Base-by-base conservation (phyloP, 2,888 invertebrate genomes). In the Macrostomum cliftonense region DNA sequence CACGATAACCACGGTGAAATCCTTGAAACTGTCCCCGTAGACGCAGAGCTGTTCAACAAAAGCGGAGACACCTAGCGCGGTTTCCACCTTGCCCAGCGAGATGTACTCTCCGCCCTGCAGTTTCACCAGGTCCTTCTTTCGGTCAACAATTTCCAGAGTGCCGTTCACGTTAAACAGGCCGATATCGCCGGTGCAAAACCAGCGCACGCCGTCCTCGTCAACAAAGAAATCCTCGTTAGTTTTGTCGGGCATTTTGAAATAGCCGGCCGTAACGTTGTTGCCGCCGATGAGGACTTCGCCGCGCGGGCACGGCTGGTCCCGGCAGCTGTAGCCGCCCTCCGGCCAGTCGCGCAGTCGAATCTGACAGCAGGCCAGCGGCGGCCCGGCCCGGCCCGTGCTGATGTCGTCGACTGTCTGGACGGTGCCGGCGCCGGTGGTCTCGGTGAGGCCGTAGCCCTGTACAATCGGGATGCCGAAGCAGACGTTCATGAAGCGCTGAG, bases 111-210 rank as follows among this genome's bases (percentile, higher is more conserved):
- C 97, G 28, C 86, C 83, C 71, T 95, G 89, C 47, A 97, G 77
- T 71, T 97, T 97, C 39, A 97, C 89, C 58, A 97, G 76, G 74
- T 97, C 97, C 74, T 97, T 97, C 75, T 95, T 97, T 59, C 97
- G 84, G 73, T 97, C 93, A 61, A 97, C 91, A 62, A 97, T 91
- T 74, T 83, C 85, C 59, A 97, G 79, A 63, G 81, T 83, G 20
- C 97, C 97, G 71, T 97, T 93, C 39, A 77, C 76, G 63, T 89
- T 83, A 61, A 93, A 75, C 74, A 91, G 88, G 1, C 83, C 91
- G 70, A 97, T 83, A 72, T 97, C 97, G 1, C 97, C 97, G 14
- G 89, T 87, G 61, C 79, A 80, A 76, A 97, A 97, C 86, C 91
- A 97, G 57, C 62, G 51, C n/a, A 60, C 45, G 9, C 66, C 66